Conservation (phyloP, 1,140 invertebrate species). For the Ridgeia piscesae region DNA sequence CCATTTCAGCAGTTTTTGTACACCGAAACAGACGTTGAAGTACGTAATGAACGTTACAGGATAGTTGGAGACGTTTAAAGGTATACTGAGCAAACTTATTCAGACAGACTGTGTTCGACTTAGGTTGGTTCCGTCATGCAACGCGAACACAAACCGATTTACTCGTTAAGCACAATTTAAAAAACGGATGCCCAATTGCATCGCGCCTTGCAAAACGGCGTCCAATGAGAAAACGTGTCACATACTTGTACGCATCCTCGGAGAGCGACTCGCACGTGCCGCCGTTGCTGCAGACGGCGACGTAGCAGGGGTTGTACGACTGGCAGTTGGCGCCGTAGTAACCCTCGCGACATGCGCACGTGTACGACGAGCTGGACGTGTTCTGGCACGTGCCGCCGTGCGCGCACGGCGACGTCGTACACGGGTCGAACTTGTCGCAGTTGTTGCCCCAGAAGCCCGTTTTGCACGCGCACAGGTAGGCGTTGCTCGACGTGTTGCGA, state of each 20-base stretch:
- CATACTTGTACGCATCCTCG: constrained; percentile 9
- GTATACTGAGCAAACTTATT: too few relatives aligned
- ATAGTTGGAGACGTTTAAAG: too few relatives aligned
- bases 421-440: constrained; percentile 38
- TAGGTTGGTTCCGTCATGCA: too few relatives aligned
- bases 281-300: constrained; percentile 40
- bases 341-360: constrained; percentile 28
- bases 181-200: too few relatives aligned
- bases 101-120: too few relatives aligned
- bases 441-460: constrained; percentile 39
- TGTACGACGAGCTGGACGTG: not conserved
- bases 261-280: constrained; percentile 25
- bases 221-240: not conserved
- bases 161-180: too few relatives aligned
- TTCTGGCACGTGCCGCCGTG: constrained; percentile 22
- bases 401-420: constrained; percentile 26
- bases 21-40: not conserved
- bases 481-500: not conserved
- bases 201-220: too few relatives aligned
- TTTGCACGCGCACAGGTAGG: constrained; percentile 37
- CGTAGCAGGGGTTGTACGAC: constrained; percentile 50
- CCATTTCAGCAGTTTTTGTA: not conserved
- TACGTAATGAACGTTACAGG: too few relatives aligned
- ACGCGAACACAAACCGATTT: too few relatives aligned
- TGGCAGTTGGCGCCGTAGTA: constrained; percentile 53